These are phyloP conservation scores for Carlito syrichta DNA, from an alignment of 2,113 vertebrate species.

Conservation along the genomic window DNA sequence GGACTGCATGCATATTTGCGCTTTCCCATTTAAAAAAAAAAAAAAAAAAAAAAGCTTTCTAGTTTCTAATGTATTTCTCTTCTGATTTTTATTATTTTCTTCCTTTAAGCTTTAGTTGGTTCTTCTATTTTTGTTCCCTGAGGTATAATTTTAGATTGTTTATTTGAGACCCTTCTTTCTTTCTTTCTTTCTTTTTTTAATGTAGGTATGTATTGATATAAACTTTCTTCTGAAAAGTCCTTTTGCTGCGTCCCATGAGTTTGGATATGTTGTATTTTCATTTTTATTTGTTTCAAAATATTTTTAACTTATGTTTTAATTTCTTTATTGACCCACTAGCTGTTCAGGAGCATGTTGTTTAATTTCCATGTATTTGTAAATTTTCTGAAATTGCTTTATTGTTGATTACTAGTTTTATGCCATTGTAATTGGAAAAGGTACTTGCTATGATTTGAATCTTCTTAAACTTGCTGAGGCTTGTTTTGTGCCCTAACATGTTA, in stretches of 20 bases:
- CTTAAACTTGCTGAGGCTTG: background rate
- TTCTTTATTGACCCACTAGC: background rate
- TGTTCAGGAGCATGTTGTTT: background rate
- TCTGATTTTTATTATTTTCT: background rate
- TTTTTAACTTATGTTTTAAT: background rate
- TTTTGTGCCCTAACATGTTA: background rate
- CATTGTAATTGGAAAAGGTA: background rate
- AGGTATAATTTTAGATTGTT: background rate
- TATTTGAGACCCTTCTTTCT: background rate
- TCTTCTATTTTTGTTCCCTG: background rate
- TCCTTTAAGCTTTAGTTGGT: background rate
- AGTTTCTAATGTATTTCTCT: background rate
- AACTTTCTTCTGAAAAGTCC: background rate
- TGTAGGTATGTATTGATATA: background rate
- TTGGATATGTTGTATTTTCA: background rate
- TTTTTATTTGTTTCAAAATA: background rate
- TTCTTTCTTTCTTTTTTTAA: no score
- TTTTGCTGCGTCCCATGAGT: background rate
- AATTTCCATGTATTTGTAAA: background rate
- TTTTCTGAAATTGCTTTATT: background rate
- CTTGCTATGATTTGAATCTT: background rate
- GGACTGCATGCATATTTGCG: no score
- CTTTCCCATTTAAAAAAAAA: no score
- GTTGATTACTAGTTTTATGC: background rate
- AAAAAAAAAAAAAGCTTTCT: no score